These are phyloP conservation scores for Vireo altiloquus DNA, from an alignment of 2,113 vertebrate genomes.

Conservation along the genomic window DNA sequence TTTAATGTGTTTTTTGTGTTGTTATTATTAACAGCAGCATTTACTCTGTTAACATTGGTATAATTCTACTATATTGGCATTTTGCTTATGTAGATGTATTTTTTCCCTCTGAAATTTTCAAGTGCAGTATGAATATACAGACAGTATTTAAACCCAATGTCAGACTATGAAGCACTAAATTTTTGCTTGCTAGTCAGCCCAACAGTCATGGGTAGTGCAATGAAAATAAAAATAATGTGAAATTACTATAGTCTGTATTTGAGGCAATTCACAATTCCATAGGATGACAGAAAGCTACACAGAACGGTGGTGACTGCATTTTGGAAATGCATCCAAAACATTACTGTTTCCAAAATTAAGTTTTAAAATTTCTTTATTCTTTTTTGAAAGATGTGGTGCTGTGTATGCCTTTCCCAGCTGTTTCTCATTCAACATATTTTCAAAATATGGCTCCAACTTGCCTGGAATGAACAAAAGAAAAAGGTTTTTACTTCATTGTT, in stretches of 20 bases:
- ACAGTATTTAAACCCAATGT: background rate
- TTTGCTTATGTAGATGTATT: background rate
- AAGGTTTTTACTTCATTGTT: background rate
- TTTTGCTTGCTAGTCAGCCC: background rate
- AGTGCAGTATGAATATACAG: background rate
- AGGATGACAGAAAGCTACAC: background rate
- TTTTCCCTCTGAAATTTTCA: background rate
- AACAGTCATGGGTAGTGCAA: background rate
- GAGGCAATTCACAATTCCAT: background rate
- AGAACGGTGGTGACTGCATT: background rate
- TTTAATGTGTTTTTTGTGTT: background rate
- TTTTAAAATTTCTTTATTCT: background rate
- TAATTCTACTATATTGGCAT: background rate
- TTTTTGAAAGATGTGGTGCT: background rate
- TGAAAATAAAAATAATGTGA: background rate
- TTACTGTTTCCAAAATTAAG: background rate
- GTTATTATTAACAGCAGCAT: background rate
- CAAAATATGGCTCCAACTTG: background rate
- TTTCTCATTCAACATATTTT: background rate
- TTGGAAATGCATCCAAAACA: background rate
- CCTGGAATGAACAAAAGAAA: background rate
- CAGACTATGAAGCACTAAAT: background rate
- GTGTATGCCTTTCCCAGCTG: background rate
- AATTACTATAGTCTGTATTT: background rate
- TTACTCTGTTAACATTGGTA: background rate